Percentiles rank a stretch among this genome's conserved stretches.
Evolutionary conservation across 1,140 invertebrate genomes (phyloP).

Genomic region (Gryon sp.): DNA sequence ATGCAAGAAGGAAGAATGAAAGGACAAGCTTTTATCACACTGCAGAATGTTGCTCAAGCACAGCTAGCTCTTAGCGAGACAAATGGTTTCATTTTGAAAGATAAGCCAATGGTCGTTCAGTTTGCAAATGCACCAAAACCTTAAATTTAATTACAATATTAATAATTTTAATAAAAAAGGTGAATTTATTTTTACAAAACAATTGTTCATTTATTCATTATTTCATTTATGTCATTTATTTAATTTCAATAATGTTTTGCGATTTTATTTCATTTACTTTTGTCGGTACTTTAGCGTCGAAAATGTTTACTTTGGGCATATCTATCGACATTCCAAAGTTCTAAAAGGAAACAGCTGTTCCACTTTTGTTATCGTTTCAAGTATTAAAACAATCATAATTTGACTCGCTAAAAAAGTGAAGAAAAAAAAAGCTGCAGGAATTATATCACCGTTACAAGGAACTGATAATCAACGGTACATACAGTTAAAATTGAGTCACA

Average conservation of each 20-base stretch:
- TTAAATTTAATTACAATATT: constrained; percentile 51
- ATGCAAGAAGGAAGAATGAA: constrained; percentile 98
- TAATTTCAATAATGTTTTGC: too few relatives aligned
- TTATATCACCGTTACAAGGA: constrained; percentile 23
- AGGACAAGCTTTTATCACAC: constrained; percentile 95
- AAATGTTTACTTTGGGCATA: too few relatives aligned
- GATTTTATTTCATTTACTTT: too few relatives aligned
- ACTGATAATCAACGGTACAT: constrained; percentile 31
- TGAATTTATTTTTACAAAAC: too few relatives aligned
- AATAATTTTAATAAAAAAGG: too few relatives aligned
- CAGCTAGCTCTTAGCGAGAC: constrained; percentile 89
- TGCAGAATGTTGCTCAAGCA: constrained; percentile 86
- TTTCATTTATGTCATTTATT: neutral
- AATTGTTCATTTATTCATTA: neutral
- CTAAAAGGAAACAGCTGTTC: constrained; percentile 1
- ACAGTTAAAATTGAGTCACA: constrained; percentile 52
- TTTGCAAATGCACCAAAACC: constrained; percentile 84
- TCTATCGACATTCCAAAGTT: too few relatives aligned
- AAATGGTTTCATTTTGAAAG: constrained; percentile 92
- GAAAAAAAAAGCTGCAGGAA: constrained; percentile 7
- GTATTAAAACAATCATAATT: constrained; percentile 1
- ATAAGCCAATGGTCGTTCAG: constrained; percentile 94
- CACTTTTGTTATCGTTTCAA: neutral
- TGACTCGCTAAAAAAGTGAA: too few relatives aligned
- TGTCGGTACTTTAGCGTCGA: too few relatives aligned